Conservation (phyloP, 1,140 invertebrate species). For the Glossosoma conforme region DNA sequence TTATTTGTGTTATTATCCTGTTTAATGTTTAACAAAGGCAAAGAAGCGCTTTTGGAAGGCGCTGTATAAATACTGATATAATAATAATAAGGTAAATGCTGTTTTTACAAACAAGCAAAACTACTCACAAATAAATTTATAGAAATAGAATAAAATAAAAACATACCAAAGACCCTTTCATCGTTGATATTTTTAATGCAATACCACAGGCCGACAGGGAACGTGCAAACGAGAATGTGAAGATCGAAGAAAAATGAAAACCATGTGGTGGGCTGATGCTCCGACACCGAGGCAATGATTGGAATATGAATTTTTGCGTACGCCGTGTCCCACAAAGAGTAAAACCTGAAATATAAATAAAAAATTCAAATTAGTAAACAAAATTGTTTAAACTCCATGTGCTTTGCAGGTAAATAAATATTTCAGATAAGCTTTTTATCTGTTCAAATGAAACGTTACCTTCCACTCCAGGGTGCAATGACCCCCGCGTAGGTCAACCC, state of each 20-base stretch:
- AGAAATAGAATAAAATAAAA: not conserved
- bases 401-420: not conserved
- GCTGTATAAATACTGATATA: too few relatives aligned
- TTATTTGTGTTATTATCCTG: not conserved
- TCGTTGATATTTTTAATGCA: constrained; percentile 98
- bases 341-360: constrained; percentile 77
- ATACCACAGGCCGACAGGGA: constrained; percentile 98
- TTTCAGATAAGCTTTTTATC: not conserved
- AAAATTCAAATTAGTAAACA: too few relatives aligned
- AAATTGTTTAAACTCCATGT: not conserved
- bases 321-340: constrained; percentile 98
- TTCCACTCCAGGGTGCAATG: constrained; percentile 98
- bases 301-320: constrained; percentile 99
- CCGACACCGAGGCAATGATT: constrained; percentile 98
- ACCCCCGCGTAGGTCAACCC: constrained; percentile 86
- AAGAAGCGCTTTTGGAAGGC: constrained; percentile 6
- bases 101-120: not conserved
- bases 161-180: constrained; percentile 94
- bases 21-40: too few relatives aligned
- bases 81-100: not conserved
- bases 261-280: constrained; percentile 99
- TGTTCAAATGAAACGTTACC: constrained; percentile 47
- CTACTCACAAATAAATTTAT: not conserved
- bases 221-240: constrained; percentile 94
- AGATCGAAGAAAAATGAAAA: constrained; percentile 99